These are phyloP conservation scores for Channa argus DNA, from an alignment of 2,113 vertebrate species.

Conservation along the genomic window DNA sequence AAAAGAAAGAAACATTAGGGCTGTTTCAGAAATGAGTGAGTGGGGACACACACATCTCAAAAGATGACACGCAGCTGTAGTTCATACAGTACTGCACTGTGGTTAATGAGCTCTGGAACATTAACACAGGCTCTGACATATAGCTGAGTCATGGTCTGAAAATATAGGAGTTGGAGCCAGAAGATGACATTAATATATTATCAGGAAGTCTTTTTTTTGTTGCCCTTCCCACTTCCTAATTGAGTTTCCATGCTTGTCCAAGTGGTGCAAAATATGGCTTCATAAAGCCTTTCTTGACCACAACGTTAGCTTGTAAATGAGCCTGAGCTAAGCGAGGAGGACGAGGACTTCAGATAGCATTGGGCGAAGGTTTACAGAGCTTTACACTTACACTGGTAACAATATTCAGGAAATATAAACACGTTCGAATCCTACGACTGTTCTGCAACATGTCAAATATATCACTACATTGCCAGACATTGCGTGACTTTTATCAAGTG, in stretches of 20 bases:
- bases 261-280: slow-evolving; percentile 15
- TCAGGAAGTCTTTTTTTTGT: slow-evolving; percentile 24
- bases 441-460: background rate
- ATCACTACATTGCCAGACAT: background rate
- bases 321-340: background rate
- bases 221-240: slow-evolving; percentile 31
- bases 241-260: slow-evolving; percentile 30
- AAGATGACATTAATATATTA: slow-evolving; percentile 58
- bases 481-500: too few species aligned
- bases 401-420: too few species aligned
- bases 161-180: slow-evolving; percentile 12
- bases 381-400: slow-evolving; percentile 1
- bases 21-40: too few species aligned
- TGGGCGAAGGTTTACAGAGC: background rate
- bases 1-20: too few species aligned
- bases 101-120: slow-evolving; percentile 36
- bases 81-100: background rate
- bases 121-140: slow-evolving; percentile 20
- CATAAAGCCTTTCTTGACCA: slow-evolving; percentile 7
- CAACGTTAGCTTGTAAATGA: background rate
- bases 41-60: too few species aligned
- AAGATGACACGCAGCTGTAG: too few species aligned
- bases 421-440: too few species aligned
- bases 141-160: slow-evolving; percentile 37
- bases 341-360: too few species aligned